Evolutionary conservation across 2,797 vertebrate genomes (phyloP).

Genomic region (Pipistrellus nathusii): DNA sequence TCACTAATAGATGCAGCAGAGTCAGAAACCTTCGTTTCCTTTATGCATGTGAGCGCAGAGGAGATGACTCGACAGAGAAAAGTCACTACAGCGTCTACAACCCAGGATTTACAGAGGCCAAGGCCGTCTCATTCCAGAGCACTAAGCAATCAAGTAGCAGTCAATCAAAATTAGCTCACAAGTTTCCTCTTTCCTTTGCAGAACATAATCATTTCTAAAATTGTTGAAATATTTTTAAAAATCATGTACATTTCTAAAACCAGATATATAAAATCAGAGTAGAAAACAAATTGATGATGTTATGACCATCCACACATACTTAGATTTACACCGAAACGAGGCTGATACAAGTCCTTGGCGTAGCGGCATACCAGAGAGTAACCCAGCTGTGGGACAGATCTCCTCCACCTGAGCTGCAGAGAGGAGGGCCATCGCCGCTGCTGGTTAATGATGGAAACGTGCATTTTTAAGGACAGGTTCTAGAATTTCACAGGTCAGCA

Average conservation of each 20-base stretch:
- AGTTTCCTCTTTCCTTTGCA: background rate
- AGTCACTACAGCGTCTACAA: background rate
- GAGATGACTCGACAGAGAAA: background rate
- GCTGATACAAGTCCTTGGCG: background rate
- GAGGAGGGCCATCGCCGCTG: background rate
- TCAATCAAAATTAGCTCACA: background rate
- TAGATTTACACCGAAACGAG: background rate
- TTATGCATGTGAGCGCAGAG: background rate
- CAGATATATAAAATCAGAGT: background rate
- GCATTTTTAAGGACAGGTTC: background rate
- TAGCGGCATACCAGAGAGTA: background rate
- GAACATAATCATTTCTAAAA: constrained; percentile 11
- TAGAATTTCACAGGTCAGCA: background rate
- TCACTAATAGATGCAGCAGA: background rate
- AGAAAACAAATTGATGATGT: background rate
- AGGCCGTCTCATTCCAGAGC: background rate
- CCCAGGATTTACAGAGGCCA: background rate
- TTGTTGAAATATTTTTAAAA: constrained; percentile 29
- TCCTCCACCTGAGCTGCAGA: too few species aligned
- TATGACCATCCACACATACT: background rate
- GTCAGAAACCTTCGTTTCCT: background rate
- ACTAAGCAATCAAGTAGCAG: background rate
- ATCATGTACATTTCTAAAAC: background rate
- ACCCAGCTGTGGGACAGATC: background rate
- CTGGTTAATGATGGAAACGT: background rate